These are phyloP conservation scores for Mellilla xanthometata DNA, from an alignment of 2,888 invertebrate species.

Conservation along the genomic window DNA sequence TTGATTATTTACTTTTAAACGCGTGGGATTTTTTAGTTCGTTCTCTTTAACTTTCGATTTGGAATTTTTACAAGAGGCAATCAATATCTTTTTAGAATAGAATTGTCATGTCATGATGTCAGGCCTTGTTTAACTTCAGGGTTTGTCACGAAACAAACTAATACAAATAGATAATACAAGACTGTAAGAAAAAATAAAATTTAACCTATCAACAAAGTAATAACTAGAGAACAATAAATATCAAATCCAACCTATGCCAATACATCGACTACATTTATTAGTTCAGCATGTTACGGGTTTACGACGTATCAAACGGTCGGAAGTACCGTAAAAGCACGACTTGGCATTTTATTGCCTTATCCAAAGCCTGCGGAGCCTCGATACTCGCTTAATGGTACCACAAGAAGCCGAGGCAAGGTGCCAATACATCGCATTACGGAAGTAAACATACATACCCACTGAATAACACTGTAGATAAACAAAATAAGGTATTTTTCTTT, in stretches of 20 bases:
- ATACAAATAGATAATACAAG: no score
- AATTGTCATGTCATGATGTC: no score
- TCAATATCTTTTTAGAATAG: no score
- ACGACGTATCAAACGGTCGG: slow-evolving; percentile 60
- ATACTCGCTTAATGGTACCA: slow-evolving; percentile 57
- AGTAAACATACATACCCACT: slow-evolving; percentile 31
- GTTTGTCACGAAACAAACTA: no score
- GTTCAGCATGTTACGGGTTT: slow-evolving; percentile 60
- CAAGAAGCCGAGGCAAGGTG: slow-evolving; percentile 61
- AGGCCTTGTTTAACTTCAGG: no score
- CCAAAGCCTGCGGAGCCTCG: slow-evolving; percentile 55
- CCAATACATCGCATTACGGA: slow-evolving; percentile 47
- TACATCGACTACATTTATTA: slow-evolving; percentile 53
- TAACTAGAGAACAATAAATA: not conserved
- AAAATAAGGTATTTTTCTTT: not conserved
- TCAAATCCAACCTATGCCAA: slow-evolving; percentile 37
- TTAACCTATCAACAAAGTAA: no score
- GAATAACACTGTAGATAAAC: slow-evolving; percentile 1
- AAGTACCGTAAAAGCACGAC: slow-evolving; percentile 53
- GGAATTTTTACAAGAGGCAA: no score
- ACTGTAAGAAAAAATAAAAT: no score
- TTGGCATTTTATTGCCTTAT: slow-evolving; percentile 72
- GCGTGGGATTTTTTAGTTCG: no score
- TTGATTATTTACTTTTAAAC: no score
- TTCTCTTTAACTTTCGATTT: no score